A percentile compares a stretch with the other conserved stretches of the same genome.
Conservation (phyloP, 2,113 vertebrate genomes). For the Nycticorax nycticorax region DNA sequence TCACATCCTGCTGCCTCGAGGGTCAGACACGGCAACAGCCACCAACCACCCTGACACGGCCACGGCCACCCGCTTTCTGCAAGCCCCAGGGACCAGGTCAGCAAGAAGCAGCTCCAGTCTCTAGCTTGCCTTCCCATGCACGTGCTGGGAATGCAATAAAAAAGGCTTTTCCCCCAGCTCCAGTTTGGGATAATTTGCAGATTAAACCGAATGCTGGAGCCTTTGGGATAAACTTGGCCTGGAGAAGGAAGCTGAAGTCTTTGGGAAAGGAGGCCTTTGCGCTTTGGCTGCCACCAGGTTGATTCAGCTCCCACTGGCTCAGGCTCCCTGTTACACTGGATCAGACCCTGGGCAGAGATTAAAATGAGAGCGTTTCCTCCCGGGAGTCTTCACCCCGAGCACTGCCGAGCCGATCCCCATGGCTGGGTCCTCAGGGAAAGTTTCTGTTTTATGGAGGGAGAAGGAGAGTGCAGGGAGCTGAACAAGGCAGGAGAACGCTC, state of each 20-base stretch:
- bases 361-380: accelerated
- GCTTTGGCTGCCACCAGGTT: not conserved
- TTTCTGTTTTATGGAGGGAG: not conserved
- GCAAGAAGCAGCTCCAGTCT: accelerated
- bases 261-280: accelerated
- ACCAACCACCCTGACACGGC: not conserved
- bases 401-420: not conserved
- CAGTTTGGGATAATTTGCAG: not conserved
- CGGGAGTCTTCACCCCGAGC: accelerated
- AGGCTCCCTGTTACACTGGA: not conserved
- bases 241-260: not conserved
- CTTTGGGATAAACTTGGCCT: not conserved
- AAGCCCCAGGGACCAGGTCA: not conserved
- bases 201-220: not conserved
- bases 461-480: not conserved
- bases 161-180: not conserved
- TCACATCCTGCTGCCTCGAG: not conserved
- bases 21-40: not conserved
- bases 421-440: not conserved
- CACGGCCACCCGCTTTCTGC: accelerated
- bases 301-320: not conserved
- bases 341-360: not conserved
- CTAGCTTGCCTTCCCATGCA: not conserved
- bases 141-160: accelerated
- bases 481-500: not conserved